Evolutionary conservation across 2,113 vertebrate genomes (phyloP).

Genomic region (Heterotilapia buettikoferi): DNA sequence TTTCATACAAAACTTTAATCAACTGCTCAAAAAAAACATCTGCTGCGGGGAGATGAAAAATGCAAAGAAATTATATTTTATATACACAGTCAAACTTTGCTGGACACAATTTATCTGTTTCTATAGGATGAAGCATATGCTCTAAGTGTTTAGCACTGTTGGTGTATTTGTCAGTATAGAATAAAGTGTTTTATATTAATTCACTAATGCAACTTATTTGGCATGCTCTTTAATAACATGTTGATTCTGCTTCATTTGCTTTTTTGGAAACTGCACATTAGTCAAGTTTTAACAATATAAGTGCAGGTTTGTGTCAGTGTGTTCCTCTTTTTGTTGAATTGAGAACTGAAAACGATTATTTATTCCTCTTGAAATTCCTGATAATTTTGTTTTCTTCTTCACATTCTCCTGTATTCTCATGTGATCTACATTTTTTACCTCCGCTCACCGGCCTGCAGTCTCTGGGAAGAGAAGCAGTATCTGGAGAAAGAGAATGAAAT

Average conservation of each 20-base stretch:
- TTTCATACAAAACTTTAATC: slow-evolving; percentile 34
- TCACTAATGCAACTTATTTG: neutral
- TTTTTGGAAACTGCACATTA: neutral
- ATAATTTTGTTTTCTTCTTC: neutral
- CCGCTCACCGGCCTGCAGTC: slow-evolving; percentile 37
- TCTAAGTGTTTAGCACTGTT: neutral
- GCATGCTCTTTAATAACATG: neutral
- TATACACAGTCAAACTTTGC: neutral
- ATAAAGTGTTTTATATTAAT: neutral
- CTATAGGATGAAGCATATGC: neutral
- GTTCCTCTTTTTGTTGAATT: neutral
- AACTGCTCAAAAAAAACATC: neutral
- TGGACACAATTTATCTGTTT: neutral
- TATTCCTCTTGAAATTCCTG: neutral
- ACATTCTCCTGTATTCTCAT: fast-evolving
- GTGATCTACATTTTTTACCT: neutral
- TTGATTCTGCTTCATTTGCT: neutral
- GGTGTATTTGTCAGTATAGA: neutral
- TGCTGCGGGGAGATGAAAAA: slow-evolving; percentile 6
- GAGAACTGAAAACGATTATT: slow-evolving; percentile 12
- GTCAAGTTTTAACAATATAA: neutral
- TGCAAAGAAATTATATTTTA: slow-evolving; percentile 3
- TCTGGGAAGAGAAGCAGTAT: slow-evolving; percentile 80
- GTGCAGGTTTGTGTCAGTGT: neutral
- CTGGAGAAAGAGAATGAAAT: slow-evolving; percentile 77